These are phyloP conservation scores for Lateolabrax maculatus DNA, from an alignment of 2,797 vertebrate genomes.

Conservation along the genomic window DNA sequence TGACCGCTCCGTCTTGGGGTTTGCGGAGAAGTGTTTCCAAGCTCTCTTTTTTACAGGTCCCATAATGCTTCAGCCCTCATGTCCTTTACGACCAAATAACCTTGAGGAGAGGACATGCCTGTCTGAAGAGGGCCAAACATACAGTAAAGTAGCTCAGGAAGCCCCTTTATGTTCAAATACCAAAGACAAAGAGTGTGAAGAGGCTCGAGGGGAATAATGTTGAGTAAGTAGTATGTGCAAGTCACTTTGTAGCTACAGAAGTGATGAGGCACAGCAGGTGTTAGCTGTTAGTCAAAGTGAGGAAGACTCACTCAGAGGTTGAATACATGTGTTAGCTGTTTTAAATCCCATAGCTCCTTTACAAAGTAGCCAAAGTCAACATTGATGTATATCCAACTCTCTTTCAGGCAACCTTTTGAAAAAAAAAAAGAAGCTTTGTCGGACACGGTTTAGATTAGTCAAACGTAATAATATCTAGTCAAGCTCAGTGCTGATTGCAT, in stretches of 20 bases:
- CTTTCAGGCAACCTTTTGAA: neutral
- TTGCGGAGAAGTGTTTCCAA: slow-evolving; percentile 45
- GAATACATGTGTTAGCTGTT: slow-evolving; percentile 20
- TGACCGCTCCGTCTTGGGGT: slow-evolving; percentile 27
- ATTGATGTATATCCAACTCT: slow-evolving; percentile 1
- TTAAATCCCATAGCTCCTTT: slow-evolving; percentile 27
- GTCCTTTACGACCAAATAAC: slow-evolving; percentile 58
- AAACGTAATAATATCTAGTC: neutral
- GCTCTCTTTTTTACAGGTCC: slow-evolving; percentile 53
- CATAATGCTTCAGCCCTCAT: slow-evolving; percentile 37
- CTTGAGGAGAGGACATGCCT: slow-evolving; percentile 43
- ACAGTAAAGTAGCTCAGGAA: slow-evolving; percentile 52
- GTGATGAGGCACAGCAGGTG: slow-evolving; percentile 32
- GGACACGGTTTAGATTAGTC: slow-evolving; percentile 2
- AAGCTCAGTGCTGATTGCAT: neutral
- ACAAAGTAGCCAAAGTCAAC: slow-evolving; percentile 30
- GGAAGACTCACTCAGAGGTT: neutral
- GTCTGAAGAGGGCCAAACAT: slow-evolving; percentile 43
- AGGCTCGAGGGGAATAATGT: slow-evolving; percentile 24
- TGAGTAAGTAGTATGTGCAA: slow-evolving; percentile 21
- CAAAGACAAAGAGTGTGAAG: slow-evolving; percentile 39
- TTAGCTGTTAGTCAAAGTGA: slow-evolving; percentile 11
- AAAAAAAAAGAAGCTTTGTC: neutral
- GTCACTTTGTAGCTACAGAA: slow-evolving; percentile 20
- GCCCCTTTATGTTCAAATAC: slow-evolving; percentile 49